Evolutionary conservation across 2,113 vertebrate genomes (phyloP).

Genomic region (Illadopsis cleaveri): DNA sequence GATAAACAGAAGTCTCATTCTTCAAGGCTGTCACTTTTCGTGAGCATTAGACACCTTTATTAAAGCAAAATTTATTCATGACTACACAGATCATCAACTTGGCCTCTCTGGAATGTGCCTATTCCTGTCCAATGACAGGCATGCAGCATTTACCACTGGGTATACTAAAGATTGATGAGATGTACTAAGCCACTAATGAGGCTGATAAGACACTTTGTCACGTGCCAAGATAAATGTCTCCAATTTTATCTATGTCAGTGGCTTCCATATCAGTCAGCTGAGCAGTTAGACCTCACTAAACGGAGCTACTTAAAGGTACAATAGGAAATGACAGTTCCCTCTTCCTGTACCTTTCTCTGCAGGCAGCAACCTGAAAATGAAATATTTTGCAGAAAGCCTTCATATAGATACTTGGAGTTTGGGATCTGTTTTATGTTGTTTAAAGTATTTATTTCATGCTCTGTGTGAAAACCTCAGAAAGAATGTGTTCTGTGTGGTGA

Average conservation of each 20-base stretch:
- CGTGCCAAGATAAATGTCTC: slow-evolving; percentile 61
- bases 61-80: slow-evolving; percentile 63
- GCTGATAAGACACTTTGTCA: slow-evolving; percentile 62
- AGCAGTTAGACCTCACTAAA: slow-evolving; percentile 30
- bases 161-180: slow-evolving; percentile 58
- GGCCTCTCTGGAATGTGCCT: slow-evolving; percentile 43
- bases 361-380: background rate
- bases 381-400: slow-evolving; percentile 11
- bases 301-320: slow-evolving; percentile 21
- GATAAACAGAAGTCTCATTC: slow-evolving; percentile 34
- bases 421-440: background rate
- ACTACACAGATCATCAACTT: slow-evolving; percentile 59
- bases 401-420: background rate
- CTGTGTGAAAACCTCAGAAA: background rate
- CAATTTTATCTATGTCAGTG: slow-evolving; percentile 52
- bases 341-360: background rate
- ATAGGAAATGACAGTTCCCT: background rate
- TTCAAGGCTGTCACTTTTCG: slow-evolving; percentile 50
- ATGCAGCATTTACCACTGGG: slow-evolving; percentile 45
- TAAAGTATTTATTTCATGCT: background rate
- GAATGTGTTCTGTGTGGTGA: background rate
- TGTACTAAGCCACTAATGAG: slow-evolving; percentile 58
- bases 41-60: slow-evolving; percentile 58
- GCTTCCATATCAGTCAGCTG: slow-evolving; percentile 31
- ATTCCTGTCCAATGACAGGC: slow-evolving; percentile 39